Conservation (phyloP, 2,113 vertebrate species). For the Bucco capensis region DNA sequence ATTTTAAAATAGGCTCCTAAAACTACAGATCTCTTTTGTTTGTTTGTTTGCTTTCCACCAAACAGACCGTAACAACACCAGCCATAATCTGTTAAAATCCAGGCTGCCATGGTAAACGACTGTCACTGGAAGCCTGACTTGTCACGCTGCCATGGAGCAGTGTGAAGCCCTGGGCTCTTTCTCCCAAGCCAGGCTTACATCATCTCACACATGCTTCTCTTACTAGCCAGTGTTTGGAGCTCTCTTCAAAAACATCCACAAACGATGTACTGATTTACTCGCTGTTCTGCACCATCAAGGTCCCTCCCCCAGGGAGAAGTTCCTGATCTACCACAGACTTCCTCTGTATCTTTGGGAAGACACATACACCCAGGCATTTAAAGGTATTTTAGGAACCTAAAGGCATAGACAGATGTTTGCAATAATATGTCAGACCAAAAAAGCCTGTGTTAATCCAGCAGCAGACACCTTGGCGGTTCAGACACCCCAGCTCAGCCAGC, state of each 20-base stretch:
- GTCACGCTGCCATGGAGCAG: neutral
- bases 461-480: neutral
- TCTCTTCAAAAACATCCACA: neutral
- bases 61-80: neutral
- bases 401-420: neutral
- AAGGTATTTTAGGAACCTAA: slow-evolving; percentile 10
- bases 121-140: neutral
- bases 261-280: neutral
- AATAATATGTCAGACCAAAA: neutral
- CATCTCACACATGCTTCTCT: slow-evolving; percentile 32
- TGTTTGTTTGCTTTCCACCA: neutral
- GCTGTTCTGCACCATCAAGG: neutral
- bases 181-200: neutral
- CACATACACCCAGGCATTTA: neutral
- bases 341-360: slow-evolving; percentile 7
- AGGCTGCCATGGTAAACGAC: neutral
- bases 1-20: slow-evolving; percentile 33
- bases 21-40: neutral
- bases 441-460: neutral
- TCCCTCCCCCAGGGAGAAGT: neutral
- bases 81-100: neutral
- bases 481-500: neutral
- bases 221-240: neutral
- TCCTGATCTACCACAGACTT: slow-evolving; percentile 12
- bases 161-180: neutral